Base-by-base conservation (phyloP, 2,888 invertebrate species). In the Drosophila suboccidentalis region DNA sequence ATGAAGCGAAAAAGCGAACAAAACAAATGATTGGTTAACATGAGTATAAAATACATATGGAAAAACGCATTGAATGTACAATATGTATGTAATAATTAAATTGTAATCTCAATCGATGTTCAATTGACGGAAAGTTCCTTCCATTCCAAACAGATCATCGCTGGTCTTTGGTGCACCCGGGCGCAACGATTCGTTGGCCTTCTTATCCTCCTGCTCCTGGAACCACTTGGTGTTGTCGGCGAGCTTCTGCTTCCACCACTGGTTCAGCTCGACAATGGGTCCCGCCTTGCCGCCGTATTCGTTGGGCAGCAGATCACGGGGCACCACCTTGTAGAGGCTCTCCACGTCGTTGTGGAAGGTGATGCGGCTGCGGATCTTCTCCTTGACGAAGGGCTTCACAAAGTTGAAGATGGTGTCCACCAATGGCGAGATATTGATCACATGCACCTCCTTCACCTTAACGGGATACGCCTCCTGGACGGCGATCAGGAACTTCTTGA, bases 401-500 rank as follows among this genome's bases (percentile, higher is more conserved):
- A 97, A 97, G 90, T 95, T 96, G 81, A 97, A 95, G 76, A 97
- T 97, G 71, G 96, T 97, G 91, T 97, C 97, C 36, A 97, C 96
- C 39, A 97, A 92, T 0, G 97, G 96, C 1, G 96, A 96, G 4
- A 96, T 95, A 91, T 97, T 97, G 88, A 97, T 95, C 1, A 97
- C 96, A 90, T 97, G 97, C 32, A 97, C 96, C 93, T 97, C 96
- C 92, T 97, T 97, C 86, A 97, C 94, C 92, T 97, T 97, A 0
- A 97, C 97, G 5, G 97, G 97, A 92, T 97, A 97, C 4, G 97
- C 97, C 93, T 97, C 97, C 94, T 96, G 96, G 17, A 97, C 96
- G 92, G 96, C 96, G 71, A 97, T 95, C 86, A 97, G 94, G 93
- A 97, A 97, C 93, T 97, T 97, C 93, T 97, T 97, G 58, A 97